Evolutionary conservation across 2,888 invertebrate species (phyloP), one percentile per base, ranked within the genome.

Genomic region (Eremobia ochroleuca): DNA sequence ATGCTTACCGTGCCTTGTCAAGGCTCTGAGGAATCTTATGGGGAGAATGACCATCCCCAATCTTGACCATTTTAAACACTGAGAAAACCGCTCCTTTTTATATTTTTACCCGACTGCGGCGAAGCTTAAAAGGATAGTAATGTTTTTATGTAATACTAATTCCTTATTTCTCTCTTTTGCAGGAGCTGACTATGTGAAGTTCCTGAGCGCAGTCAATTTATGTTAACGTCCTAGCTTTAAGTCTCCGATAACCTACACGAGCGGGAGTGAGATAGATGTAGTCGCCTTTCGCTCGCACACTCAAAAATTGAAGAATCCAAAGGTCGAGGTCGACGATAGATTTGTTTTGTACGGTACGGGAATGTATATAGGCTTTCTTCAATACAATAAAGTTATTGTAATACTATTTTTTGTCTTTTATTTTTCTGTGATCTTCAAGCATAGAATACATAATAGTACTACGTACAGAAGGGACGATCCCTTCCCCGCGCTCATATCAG

Each of bases 141-240:
- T 49, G 31, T 58, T 58, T 28, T 28, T 15, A 58, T 58, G 6
- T 1, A 58, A 18, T 8, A 70, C 18, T 66, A 52, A 61, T n/a
- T 59, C 13, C 1, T 9, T 82, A 84, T 77, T 85, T 85, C 87
- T 89, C 88, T 88, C 70, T 76, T 80, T 92, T 88, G 58, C 96
- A 96, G 96, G 97, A 97, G 93, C 95, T 97, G 91, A 97, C 97
- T 82, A 97, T 97, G 97, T 97, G 96, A 91, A 80, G 84, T 62
- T 82, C 76, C 62, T 76, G 76, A 76, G 71, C 49, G 58, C 88
- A 92, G 92, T 93, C 94, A 92, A 93, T 93, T 70, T 82, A 85
- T 85, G 79, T 85, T 86, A 85, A 90, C 87, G 90, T 89, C 85
- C 83, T 94, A 94, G 93, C 70, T 92, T 91, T 96, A 95, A 95